Evolutionary conservation across 64 coral and sea anemone genomes (phyloP), one percentile per base, ranked within the genome.

Genomic region (Orbicella faveolata): DNA sequence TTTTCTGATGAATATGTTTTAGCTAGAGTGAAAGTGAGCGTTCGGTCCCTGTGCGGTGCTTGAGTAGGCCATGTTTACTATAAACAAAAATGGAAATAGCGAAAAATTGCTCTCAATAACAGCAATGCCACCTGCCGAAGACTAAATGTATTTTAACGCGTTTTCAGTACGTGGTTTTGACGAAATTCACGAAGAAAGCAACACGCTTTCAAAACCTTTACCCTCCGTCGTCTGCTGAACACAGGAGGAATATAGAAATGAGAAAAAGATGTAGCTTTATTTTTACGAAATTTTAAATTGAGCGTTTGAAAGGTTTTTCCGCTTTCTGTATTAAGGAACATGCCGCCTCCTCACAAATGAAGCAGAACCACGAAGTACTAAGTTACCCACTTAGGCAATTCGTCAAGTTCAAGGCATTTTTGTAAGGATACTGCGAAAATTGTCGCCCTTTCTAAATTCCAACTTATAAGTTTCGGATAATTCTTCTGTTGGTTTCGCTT

Each of bases 1-100:
- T 72, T n/a, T 72, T 10, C 53, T 30, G 63, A 84, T 64, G 14
- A 19, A 85, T 15, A 72, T 52, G 41, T 8, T 26, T 72, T 37
- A 33, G 35, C 55, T 15, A 17, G 20, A 23, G 19, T 34, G 48
- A 84, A 51, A 44, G 7, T 14, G 67, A n/a, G 64, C 39, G 82
- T 52, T 52, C 35, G 20, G 1, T 85, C 20, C 10, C 13, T 72
- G 52, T 51, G 63, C 39, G 23, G 82, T 19, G 11, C 66, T 84
- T 52, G 9, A 64, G 34, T 48, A 20, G 68, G 63, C 21, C 39
- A 0, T 85, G 82, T 85, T 85, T 85, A 85, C 23, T 3, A 72
- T 85, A 85, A 85, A 85, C 82, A 85, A 65, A 85, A 85, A 85
- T 85, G 41, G 68, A 85, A 85, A 85, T 85, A 73, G 63, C 20